Conservation (phyloP, 1,140 invertebrate genomes). For the Yoshiicerus persimilis region DNA sequence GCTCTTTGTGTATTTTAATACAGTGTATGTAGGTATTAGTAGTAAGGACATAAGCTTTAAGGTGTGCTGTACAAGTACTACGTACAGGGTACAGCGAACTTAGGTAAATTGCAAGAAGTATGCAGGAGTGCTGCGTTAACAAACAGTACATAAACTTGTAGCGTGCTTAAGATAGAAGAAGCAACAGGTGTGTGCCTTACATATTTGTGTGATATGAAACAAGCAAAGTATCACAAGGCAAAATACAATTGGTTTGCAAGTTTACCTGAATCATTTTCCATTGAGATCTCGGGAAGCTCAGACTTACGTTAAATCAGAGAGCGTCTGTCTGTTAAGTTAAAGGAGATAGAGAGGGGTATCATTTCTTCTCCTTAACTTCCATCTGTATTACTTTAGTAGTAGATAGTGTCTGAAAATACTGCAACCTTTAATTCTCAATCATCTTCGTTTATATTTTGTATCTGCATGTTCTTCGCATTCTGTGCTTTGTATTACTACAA, state of each 20-base stretch:
- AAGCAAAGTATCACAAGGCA: constrained; percentile 1
- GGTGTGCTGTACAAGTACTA: too few relatives aligned
- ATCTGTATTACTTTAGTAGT: not conserved
- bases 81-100: too few relatives aligned
- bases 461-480: not conserved
- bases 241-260: not conserved
- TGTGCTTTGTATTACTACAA: not conserved
- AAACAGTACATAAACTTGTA: not conserved
- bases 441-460: not conserved
- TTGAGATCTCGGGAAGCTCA: not conserved
- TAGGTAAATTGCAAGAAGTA: too few relatives aligned
- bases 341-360: not conserved
- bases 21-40: not conserved
- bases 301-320: not conserved
- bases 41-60: not conserved
- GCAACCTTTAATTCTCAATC: not conserved
- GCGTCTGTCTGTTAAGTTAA: not conserved
- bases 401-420: not conserved
- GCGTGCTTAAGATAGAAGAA: not conserved
- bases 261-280: not conserved
- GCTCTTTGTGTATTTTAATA: too few relatives aligned
- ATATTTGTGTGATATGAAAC: not conserved
- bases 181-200: constrained; percentile 11
- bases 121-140: not conserved
- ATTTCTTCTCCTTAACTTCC: not conserved